Base-by-base conservation (phyloP, 2,113 vertebrate species). In the Coracopsis vasa region DNA sequence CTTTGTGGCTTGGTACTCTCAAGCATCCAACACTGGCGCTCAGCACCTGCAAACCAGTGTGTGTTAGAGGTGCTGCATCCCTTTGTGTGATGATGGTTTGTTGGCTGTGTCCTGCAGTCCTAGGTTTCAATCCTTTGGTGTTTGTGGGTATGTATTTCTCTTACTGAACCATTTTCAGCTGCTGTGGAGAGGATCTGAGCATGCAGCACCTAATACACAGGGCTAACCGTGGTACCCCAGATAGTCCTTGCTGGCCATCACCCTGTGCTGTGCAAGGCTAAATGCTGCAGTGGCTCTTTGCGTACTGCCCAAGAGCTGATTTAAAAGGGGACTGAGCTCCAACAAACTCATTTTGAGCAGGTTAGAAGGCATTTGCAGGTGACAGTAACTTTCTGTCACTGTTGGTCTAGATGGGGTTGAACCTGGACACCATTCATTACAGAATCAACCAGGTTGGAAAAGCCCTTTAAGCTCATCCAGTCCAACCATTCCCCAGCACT, bases 21-120 rank as follows among this genome's bases (percentile, higher is more conserved):
- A 16, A 83, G 19, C 45, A 15, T 7, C 47, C 1, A 1, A 25
- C 0, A 1, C 16, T 23, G 23, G n/a, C 3, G 1, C 10, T 11
- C 48, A 28, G 60, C 54, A 33, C 17, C 61, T 47, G 69, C 73
- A 42, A 13, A 47, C 4, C 61, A 37, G 45, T 0, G 1, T 0
- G 1, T 2, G 2, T 23, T 24, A 14, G 24, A 47, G 29, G 9
- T 13, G 13, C 50, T 42, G 31, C 56, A 16, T 19, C 48, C 23
- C 1, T 16, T 4, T 3, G 16, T 45, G 23, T 5, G 13, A n/a
- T 16, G 23, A 39, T 16, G n/a, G 5, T 41, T 69, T 69, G 7
- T 29, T 41, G 11, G 11, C n/a, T 24, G 8, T 37, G 33, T n/a
- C 31, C 50, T 80, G 19, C 25, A 41, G 67, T 15, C 35, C 51